These are phyloP conservation scores for Rosalia funebris DNA, from an alignment of 2,888 invertebrate genomes.

Conservation along the genomic window DNA sequence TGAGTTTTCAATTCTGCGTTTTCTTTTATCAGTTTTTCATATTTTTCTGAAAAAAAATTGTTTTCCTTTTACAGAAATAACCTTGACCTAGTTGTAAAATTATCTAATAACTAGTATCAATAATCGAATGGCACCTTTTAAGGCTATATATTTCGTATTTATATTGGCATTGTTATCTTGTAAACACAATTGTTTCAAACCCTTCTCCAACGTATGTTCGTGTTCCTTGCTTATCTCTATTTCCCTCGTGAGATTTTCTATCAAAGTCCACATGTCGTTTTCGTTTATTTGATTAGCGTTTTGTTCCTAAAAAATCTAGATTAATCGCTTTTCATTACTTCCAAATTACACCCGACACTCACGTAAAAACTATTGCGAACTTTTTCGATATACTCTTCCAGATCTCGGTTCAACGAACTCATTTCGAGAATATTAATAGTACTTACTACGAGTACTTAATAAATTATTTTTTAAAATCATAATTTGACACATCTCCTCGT, in stretches of 20 bases:
- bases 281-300: conserved; percentile 26
- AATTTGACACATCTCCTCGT: too few relatives aligned
- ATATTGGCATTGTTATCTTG: conserved; percentile 30
- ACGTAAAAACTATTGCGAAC: conserved; percentile 32
- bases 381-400: conserved; percentile 37
- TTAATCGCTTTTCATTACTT: neutral
- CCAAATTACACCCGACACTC: neutral
- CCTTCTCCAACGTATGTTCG: conserved; percentile 23
- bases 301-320: conserved; percentile 30
- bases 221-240: conserved; percentile 28
- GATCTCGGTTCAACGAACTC: conserved; percentile 30
- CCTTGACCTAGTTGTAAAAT: too few relatives aligned
- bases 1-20: conserved; percentile 20
- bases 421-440: conserved; percentile 17
- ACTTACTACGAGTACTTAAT: too few relatives aligned
- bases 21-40: conserved; percentile 26
- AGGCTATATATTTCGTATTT: conserved; percentile 35
- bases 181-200: conserved; percentile 26
- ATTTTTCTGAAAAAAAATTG: conserved; percentile 27
- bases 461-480: too few relatives aligned
- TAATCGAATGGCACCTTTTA: conserved; percentile 37
- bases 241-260: conserved; percentile 32
- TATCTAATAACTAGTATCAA: neutral
- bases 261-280: conserved; percentile 26
- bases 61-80: too few relatives aligned